Conservation (phyloP, 2,888 invertebrate species). For the Pachycephus smyrnensis region DNA sequence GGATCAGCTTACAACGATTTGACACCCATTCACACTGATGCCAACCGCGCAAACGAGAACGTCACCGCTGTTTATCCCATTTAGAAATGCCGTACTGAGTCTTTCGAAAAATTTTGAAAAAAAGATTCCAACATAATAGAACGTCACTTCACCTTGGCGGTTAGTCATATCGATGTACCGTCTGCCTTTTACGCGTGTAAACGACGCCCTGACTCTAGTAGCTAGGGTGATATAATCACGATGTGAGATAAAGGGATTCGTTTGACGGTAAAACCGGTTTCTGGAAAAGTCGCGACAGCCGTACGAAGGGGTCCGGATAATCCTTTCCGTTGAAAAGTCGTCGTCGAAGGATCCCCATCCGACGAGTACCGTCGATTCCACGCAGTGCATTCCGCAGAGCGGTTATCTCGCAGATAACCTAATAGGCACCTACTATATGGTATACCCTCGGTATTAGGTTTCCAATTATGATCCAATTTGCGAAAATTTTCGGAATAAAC, state of each 20-base stretch:
- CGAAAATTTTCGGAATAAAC: slow-evolving; percentile 36
- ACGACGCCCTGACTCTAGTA: neutral
- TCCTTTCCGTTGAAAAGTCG: neutral
- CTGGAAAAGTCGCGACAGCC: neutral
- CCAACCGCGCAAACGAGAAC: neutral
- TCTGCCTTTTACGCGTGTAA: neutral
- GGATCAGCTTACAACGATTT: neutral
- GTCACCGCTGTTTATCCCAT: neutral
- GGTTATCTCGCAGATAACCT: neutral
- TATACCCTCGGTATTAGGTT: slow-evolving; percentile 29
- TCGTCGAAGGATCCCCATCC: neutral
- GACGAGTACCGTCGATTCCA: neutral
- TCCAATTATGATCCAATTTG: slow-evolving; percentile 51
- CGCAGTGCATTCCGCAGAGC: neutral
- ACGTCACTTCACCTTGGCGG: neutral
- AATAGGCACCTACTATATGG: neutral
- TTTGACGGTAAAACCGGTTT: neutral
- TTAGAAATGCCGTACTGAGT: neutral
- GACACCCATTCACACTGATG: neutral
- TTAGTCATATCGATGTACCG: neutral
- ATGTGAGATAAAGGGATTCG: neutral
- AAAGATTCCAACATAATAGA: neutral
- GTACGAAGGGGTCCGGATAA: neutral
- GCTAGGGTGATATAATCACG: neutral
- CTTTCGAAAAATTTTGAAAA: neutral